Evolutionary conservation across 1,140 invertebrate genomes (phyloP).

Genomic region (Mamestra configurata): DNA sequence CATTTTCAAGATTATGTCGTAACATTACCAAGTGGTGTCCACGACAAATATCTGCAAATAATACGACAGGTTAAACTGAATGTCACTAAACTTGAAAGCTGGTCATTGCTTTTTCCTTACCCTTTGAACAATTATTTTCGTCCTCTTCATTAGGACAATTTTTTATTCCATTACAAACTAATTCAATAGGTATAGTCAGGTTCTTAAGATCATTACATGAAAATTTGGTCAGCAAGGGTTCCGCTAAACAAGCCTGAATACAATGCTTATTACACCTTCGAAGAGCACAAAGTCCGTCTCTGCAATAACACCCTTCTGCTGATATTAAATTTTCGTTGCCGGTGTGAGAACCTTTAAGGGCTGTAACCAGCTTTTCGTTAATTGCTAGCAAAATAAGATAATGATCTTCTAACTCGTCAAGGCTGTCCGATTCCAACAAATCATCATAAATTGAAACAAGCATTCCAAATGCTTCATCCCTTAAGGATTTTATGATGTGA

Average conservation of each 20-base stretch:
- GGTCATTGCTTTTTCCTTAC: constrained; percentile 55
- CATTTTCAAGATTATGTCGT: constrained; percentile 61
- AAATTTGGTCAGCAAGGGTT: constrained; percentile 68
- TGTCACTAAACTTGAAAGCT: too few relatives aligned
- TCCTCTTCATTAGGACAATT: constrained; percentile 75
- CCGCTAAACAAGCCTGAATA: constrained; percentile 65
- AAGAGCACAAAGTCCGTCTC: constrained; percentile 61
- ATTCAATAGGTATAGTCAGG: constrained; percentile 59
- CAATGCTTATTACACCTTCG: constrained; percentile 69
- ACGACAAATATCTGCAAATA: constrained; percentile 71
- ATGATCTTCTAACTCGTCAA: constrained; percentile 60
- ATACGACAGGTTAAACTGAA: neutral
- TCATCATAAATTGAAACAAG: constrained; percentile 62
- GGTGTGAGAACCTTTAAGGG: constrained; percentile 69
- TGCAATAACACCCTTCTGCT: constrained; percentile 70
- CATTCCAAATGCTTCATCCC: constrained; percentile 62
- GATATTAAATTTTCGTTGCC: constrained; percentile 70
- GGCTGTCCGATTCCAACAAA: constrained; percentile 49
- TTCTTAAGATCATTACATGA: constrained; percentile 61
- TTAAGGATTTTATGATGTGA: constrained; percentile 54
- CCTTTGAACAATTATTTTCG: constrained; percentile 68
- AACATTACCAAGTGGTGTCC: constrained; percentile 70
- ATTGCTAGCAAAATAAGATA: constrained; percentile 66
- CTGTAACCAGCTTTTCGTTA: constrained; percentile 67
- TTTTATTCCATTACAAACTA: constrained; percentile 69